Percentiles rank a stretch among this genome's conserved stretches.
Evolutionary conservation across 2,113 vertebrate species (phyloP).

Genomic region (Chloroceryle aenea): DNA sequence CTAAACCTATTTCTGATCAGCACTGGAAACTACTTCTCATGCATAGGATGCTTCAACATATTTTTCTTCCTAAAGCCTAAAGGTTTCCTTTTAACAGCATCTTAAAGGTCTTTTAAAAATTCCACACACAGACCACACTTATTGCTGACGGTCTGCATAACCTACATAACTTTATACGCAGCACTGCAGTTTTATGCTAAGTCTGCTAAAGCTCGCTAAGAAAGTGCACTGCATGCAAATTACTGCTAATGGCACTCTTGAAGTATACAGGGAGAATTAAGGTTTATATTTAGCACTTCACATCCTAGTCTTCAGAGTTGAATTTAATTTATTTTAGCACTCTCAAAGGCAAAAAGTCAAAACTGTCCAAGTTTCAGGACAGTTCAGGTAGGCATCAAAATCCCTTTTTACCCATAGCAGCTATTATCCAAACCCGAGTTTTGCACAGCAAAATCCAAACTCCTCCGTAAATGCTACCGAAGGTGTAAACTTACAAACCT

Average conservation of each 20-base stretch:
- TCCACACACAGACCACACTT: background rate
- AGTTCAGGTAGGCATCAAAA: background rate
- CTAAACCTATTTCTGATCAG: background rate
- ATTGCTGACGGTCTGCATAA: background rate
- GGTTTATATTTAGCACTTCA: background rate
- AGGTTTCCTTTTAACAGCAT: background rate
- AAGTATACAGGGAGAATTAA: background rate
- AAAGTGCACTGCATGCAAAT: background rate
- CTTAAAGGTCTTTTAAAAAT: background rate
- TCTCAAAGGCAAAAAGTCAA: background rate
- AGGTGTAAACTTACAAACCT: accelerated
- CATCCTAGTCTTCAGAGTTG: background rate
- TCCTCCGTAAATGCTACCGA: background rate
- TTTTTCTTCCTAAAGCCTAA: background rate
- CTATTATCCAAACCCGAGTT: background rate
- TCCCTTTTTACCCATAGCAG: background rate
- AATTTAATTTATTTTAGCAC: background rate
- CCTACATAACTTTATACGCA: background rate
- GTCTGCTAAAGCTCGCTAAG: background rate
- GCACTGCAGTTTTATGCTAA: background rate
- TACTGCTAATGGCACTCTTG: background rate
- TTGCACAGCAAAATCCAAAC: background rate
- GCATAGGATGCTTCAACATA: background rate
- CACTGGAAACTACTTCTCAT: background rate
- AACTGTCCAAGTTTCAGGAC: background rate